phyloP scores from a whole-genome alignment of 2,888 invertebrate genomes.

The Andrena chrysosceles region DNA sequence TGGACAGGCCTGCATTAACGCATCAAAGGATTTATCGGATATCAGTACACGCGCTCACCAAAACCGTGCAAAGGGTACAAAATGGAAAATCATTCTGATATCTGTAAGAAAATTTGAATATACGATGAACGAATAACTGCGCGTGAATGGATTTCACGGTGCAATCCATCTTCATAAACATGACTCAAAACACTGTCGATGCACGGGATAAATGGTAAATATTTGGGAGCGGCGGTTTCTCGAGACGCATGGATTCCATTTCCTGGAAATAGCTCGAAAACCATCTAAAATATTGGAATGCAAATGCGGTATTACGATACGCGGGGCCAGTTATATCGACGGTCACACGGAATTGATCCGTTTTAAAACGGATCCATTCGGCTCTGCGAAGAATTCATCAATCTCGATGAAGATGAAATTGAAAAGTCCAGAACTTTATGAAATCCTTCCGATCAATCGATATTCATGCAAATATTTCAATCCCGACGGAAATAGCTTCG shows the following conservation, averaged over 20 bases:
- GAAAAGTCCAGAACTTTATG: conserved; percentile 27
- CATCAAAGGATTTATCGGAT: no score
- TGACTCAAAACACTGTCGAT: conserved; percentile 27
- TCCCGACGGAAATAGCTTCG: conserved; percentile 26
- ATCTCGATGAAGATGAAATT: conserved; percentile 44
- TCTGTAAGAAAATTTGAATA: neutral
- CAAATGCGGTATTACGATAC: conserved; percentile 37
- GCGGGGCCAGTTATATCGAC: neutral
- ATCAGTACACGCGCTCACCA: no score
- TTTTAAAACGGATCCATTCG: conserved; percentile 38
- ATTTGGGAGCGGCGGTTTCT: neutral
- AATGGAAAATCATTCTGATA: no score
- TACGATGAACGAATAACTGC: neutral
- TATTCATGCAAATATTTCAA: conserved; percentile 40
- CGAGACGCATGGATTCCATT: conserved; percentile 32
- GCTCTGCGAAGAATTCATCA: conserved; percentile 40
- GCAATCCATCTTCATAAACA: conserved; percentile 30
- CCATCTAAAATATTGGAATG: conserved; percentile 29
- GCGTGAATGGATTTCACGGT: neutral
- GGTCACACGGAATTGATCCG: conserved; percentile 31
- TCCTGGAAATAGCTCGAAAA: conserved; percentile 10
- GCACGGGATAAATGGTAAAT: conserved; percentile 30
- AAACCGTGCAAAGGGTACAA: no score
- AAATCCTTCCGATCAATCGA: conserved; percentile 28
- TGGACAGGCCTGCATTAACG: no score